Evolutionary conservation across 1,140 invertebrate genomes (phyloP).

Genomic region (Drosophila arizonae): DNA sequence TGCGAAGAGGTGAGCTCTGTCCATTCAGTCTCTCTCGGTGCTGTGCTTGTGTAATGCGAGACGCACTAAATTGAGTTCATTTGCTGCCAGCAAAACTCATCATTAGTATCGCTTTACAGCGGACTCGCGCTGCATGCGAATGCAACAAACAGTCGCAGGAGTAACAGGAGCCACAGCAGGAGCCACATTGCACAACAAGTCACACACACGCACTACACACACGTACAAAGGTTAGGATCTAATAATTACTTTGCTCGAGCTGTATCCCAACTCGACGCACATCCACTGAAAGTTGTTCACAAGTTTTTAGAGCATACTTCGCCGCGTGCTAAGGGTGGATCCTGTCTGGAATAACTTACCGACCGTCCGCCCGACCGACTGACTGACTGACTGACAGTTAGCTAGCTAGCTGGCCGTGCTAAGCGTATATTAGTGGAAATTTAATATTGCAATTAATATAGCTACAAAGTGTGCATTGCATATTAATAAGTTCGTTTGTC

Average conservation of each 20-base stretch:
- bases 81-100: slow-evolving; percentile 76
- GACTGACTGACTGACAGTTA: background rate
- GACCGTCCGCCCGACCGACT: slow-evolving; percentile 7
- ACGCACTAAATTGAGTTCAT: slow-evolving; percentile 79
- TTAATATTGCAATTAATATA: slow-evolving; percentile 81
- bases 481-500: slow-evolving; percentile 78
- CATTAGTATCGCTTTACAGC: slow-evolving; percentile 82
- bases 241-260: slow-evolving; percentile 52
- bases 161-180: background rate
- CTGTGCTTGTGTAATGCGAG: slow-evolving; percentile 58
- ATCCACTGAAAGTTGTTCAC: slow-evolving; percentile 40
- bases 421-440: slow-evolving; percentile 81
- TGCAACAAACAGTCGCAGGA: slow-evolving; percentile 46
- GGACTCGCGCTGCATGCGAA: slow-evolving; percentile 66
- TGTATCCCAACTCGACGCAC: slow-evolving; percentile 20
- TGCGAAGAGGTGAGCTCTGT: background rate
- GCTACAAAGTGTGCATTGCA: slow-evolving; percentile 80
- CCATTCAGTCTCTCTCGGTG: slow-evolving; percentile 3
- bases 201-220: slow-evolving; percentile 13
- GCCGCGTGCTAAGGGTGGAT: slow-evolving; percentile 16
- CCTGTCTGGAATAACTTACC: slow-evolving; percentile 7
- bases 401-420: slow-evolving; percentile 30
- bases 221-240: slow-evolving; percentile 29
- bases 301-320: slow-evolving; percentile 58
- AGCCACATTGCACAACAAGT: background rate